Base-by-base conservation (phyloP, 2,113 vertebrate species). In the Archilochus colubris region DNA sequence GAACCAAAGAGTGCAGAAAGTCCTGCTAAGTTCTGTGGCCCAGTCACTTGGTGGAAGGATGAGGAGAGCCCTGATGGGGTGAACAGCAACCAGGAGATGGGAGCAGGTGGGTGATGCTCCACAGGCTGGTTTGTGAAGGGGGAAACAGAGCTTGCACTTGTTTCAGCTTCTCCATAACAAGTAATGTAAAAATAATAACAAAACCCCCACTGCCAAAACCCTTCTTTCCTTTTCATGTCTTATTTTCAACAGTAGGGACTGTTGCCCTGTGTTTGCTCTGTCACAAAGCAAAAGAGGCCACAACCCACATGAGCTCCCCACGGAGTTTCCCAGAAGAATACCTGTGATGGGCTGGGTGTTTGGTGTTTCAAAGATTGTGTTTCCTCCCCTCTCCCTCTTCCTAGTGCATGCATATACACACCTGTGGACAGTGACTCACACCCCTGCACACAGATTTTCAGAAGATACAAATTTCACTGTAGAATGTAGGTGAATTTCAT, bases 401-500 rank as follows among this genome's bases (percentile, higher is more conserved):
- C 76, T 68, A 22, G 58, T 53, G n/a, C 0, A 0, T 28, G 23
- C 0, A 0, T 27, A n/a, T 17, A 36, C 25, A 36, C 5, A 9
- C 0, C 1, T 68, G 46, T 38, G 72, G 64, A 38, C 4, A 77
- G 54, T 0, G 0, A 31, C 19, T 40, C 14, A 7, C 59, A 55
- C 15, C 33, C 27, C 54, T 43, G 59, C 50, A 46, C 27, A 31
- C 0, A 2, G 55, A 50, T 62, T 40, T 92, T 54, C 59, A 66
- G 38, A 53, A 55, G 57, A 43, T 6, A 33, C 3, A 28, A 9
- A 13, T 63, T 81, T 59, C 3, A 0, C n/a, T 0, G 1, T 4
- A 18, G 50, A 59, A 78, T 0, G 1, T 44, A 55, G 43, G n/a
- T 30, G 9, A 63, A 15, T 89, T 86, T 54, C 1, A 5, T 16